Base-by-base conservation (phyloP, 2,888 invertebrate species). In the Thyatira batis region DNA sequence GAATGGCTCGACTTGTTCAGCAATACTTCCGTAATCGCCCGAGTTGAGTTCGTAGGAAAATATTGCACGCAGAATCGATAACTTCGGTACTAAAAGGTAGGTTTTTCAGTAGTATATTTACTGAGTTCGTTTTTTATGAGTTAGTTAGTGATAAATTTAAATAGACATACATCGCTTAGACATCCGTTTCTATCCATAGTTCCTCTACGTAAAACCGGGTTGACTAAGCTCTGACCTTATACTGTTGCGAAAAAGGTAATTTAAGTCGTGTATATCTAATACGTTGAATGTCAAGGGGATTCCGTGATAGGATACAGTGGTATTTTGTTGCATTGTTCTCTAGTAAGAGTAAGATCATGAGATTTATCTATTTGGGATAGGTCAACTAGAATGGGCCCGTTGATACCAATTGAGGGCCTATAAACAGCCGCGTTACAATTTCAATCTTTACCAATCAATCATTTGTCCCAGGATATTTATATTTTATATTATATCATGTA, bases 281-380 rank as follows among this genome's bases (percentile, higher is more conserved):
- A 67, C 76, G 74, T 74, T 71, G 80, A 82, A 84, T 82, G 84
- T 80, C 84, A 85, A 84, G 84, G 84, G 57, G 58, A 70, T 20
- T 52, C 53, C 79, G 84, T 83, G 82, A 82, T 80, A 80, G 82
- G 76, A 76, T 76, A 71, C 55, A 21, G 45, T 69, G 73, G 58
- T 65, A 75, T 76, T 75, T 67, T 20, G 23, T 8, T 53, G 28
- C 45, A 64, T 69, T 68, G 71, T 70, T 68, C 60, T 58, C 51
- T 51, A 10, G 45, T 45, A 20, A 45, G n/a, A 20, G 20, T 21
- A 23, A n/a, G 17, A 6, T 39, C 39, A 39, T 39, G 39, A 39
- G 39, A 17, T 17, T 8, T 39, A 8, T 39, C 6, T 39, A 23
- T n/a, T 20, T 44, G 20, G 20, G 20, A 44, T 33, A 33, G 33